These are phyloP conservation scores for Epinotia brunnichana DNA, from an alignment of 2,888 invertebrate genomes.

Conservation along the genomic window DNA sequence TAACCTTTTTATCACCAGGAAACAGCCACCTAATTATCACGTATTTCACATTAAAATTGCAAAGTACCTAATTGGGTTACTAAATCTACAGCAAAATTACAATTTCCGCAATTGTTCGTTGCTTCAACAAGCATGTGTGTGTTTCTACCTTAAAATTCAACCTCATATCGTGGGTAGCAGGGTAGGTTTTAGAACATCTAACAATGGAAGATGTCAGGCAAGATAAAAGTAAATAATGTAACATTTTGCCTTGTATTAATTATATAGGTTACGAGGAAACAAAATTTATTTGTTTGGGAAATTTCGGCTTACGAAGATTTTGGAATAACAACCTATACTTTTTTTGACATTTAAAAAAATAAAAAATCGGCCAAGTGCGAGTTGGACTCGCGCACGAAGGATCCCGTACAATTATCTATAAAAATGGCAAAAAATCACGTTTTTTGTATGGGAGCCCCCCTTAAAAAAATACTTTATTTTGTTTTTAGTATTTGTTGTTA, in stretches of 20 bases:
- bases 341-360: too few relatives aligned
- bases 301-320: background rate
- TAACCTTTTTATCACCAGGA: background rate
- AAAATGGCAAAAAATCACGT: too few relatives aligned
- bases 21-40: slow-evolving; percentile 4
- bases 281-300: background rate
- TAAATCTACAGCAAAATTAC: slow-evolving; percentile 20
- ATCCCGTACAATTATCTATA: too few relatives aligned
- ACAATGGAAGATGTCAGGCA: background rate
- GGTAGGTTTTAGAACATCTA: background rate
- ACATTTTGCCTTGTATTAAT: background rate
- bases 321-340: too few relatives aligned
- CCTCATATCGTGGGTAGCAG: background rate
- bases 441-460: too few relatives aligned
- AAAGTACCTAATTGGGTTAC: slow-evolving; percentile 5
- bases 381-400: too few relatives aligned
- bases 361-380: too few relatives aligned
- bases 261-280: background rate
- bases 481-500: too few relatives aligned
- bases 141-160: background rate
- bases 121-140: background rate
- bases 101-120: slow-evolving; percentile 8
- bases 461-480: too few relatives aligned
- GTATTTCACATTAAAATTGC: slow-evolving; percentile 9
- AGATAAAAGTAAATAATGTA: slow-evolving; percentile 6